Percentiles rank a stretch among this genome's conserved stretches.
These are phyloP conservation scores for Malthinus seriepunctatus DNA, from an alignment of 2,888 invertebrate species.

Conservation along the genomic window DNA sequence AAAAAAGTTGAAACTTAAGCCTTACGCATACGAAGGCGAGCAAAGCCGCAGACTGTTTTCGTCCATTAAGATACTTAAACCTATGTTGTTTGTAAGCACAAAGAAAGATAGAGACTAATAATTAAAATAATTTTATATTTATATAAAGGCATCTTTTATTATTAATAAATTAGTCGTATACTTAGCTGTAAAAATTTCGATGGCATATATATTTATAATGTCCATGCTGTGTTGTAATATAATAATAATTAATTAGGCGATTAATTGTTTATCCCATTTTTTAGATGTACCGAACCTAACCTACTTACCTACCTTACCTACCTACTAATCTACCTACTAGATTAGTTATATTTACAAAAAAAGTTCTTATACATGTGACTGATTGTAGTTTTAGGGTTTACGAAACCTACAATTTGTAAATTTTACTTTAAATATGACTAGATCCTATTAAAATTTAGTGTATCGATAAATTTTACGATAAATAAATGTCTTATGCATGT, in stretches of 20 bases:
- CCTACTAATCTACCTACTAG: no score
- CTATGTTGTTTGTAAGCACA: slow-evolving; percentile 24
- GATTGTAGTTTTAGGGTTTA: slow-evolving; percentile 32
- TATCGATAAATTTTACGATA: slow-evolving; percentile 52
- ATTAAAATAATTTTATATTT: slow-evolving; percentile 25
- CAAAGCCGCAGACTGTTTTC: slow-evolving; percentile 37
- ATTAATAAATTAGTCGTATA: slow-evolving; percentile 39
- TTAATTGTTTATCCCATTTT: slow-evolving; percentile 48
- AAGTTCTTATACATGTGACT: slow-evolving; percentile 31
- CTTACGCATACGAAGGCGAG: slow-evolving; percentile 24
- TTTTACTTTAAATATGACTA: slow-evolving; percentile 45
- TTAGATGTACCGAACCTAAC: no score
- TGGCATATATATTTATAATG: slow-evolving; percentile 39
- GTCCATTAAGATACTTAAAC: slow-evolving; percentile 40
- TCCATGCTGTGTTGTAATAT: slow-evolving; percentile 49
- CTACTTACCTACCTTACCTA: no score
- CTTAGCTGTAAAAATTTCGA: slow-evolving; percentile 48
- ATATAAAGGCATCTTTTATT: slow-evolving; percentile 12
- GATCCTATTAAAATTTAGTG: slow-evolving; percentile 41
- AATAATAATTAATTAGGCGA: no score
- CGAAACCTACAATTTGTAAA: slow-evolving; percentile 43
- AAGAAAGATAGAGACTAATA: slow-evolving; percentile 25
- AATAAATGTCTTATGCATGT: slow-evolving; percentile 58
- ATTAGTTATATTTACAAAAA: slow-evolving; percentile 44
- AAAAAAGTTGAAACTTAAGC: slow-evolving; percentile 23